Conservation (phyloP, 2,113 vertebrate genomes). For the Barbus barbus region DNA sequence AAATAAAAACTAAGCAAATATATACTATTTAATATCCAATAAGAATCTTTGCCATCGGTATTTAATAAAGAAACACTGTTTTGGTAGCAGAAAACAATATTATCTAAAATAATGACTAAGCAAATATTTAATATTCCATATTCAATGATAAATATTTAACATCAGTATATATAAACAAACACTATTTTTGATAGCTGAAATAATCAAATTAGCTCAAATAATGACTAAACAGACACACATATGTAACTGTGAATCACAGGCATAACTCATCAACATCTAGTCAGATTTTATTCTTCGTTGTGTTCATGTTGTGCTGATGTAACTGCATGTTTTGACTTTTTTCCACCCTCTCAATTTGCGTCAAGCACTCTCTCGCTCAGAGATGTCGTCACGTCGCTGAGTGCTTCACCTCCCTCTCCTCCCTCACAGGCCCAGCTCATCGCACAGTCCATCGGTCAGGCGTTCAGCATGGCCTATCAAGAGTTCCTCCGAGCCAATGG, state of each 20-base stretch:
- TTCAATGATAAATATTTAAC: background rate
- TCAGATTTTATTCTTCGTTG: background rate
- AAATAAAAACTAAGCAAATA: background rate
- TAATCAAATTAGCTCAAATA: background rate
- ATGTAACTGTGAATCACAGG: background rate
- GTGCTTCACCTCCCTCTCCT: conserved; percentile 33
- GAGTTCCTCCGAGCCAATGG: conserved; percentile 97
- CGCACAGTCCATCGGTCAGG: conserved; percentile 98
- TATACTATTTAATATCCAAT: background rate
- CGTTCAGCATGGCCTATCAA: conserved; percentile 98
- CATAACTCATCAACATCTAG: background rate
- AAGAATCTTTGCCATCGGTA: background rate
- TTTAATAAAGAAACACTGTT: background rate
- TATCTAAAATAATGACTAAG: background rate
- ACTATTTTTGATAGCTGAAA: background rate
- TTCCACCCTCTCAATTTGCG: conserved; percentile 17
- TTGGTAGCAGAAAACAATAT: too few species aligned
- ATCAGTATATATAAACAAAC: background rate
- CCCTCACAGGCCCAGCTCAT: conserved; percentile 91
- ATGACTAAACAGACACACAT: background rate
- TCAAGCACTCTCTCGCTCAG: conserved; percentile 47
- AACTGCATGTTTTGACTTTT: background rate
- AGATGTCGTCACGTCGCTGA: conserved; percentile 57
- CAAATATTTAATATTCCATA: background rate
- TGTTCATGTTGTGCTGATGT: background rate